phyloP scores from a whole-genome alignment of 2,113 vertebrate species.

The Mola mola region DNA sequence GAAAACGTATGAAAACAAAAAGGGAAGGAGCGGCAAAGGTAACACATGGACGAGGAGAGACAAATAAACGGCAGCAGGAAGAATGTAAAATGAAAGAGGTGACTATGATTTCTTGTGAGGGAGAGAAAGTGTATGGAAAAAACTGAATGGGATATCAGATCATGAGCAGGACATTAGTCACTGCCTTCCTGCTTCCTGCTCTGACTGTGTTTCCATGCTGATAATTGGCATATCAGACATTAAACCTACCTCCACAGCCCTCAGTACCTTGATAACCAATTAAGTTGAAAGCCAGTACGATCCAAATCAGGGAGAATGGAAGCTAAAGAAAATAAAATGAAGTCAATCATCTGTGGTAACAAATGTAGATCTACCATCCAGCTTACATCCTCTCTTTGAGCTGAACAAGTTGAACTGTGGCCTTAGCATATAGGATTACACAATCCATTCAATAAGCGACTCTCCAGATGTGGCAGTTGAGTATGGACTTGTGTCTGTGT shows the following conservation, averaged over 20 bases:
- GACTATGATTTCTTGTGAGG: too few relatives aligned
- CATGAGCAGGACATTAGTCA: constrained; percentile 74
- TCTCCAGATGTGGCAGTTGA: constrained; percentile 3
- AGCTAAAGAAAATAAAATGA: too few relatives aligned
- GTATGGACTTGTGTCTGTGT: constrained; percentile 15
- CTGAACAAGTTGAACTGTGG: constrained; percentile 1
- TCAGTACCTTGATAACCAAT: constrained; percentile 66
- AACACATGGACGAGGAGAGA: too few relatives aligned
- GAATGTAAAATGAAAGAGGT: constrained; percentile 5
- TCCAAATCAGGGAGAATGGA: constrained; percentile 18
- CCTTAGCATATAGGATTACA: constrained; percentile 22
- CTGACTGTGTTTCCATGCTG: constrained; percentile 73
- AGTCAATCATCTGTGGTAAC: background rate
- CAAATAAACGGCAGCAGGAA: constrained; percentile 26
- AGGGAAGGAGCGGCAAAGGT: constrained; percentile 6
- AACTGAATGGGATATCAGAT: constrained; percentile 69
- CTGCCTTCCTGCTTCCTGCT: constrained; percentile 71
- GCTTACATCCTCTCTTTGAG: constrained; percentile 1
- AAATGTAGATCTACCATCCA: constrained; percentile 3
- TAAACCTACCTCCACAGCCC: constrained; percentile 57
- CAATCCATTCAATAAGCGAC: constrained; percentile 24
- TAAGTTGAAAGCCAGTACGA: constrained; percentile 56
- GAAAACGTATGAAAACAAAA: background rate
- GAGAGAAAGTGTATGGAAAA: too few relatives aligned
- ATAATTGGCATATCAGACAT: constrained; percentile 74